Percentiles rank a stretch among this genome's conserved stretches.
These are phyloP conservation scores for Stenichneumon culpator DNA, from an alignment of 2,888 invertebrate species.

Conservation along the genomic window DNA sequence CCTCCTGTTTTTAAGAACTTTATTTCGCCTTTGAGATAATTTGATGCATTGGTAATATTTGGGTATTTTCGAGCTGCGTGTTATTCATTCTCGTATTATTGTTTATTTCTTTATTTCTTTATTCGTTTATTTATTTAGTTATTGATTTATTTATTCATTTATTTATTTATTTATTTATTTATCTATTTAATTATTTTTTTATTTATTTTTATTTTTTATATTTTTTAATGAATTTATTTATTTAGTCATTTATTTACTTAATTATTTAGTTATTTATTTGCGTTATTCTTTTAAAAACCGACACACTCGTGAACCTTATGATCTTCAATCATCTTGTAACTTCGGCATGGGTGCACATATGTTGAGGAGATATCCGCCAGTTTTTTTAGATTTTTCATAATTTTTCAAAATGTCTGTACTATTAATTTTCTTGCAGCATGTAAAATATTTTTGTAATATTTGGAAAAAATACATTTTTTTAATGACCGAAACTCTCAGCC, in stretches of 20 bases:
- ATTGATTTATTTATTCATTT: constrained; percentile 18
- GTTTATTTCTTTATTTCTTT: constrained; percentile 49
- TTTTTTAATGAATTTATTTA: constrained; percentile 24
- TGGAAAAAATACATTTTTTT: too few species aligned
- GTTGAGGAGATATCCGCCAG: too few species aligned
- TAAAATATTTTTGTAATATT: too few species aligned
- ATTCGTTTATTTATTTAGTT: constrained; percentile 45
- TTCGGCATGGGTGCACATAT: too few species aligned
- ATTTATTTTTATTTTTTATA: constrained; percentile 38
- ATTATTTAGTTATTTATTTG: too few species aligned
- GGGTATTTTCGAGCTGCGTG: constrained; percentile 46
- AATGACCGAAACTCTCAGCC: too few species aligned
- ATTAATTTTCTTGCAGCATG: too few species aligned
- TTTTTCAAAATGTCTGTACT: too few species aligned
- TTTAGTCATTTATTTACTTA: constrained; percentile 10
- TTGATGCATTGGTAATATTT: constrained; percentile 54
- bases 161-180: constrained; percentile 48
- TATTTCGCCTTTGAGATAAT: constrained; percentile 37
- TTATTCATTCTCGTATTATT: constrained; percentile 49
- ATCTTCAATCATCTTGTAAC: too few species aligned
- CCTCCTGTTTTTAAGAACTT: constrained; percentile 37
- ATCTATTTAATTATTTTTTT: constrained; percentile 46
- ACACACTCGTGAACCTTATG: too few species aligned
- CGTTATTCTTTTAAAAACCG: too few species aligned
- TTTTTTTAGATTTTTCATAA: too few species aligned